Evolutionary conservation across 2,797 vertebrate genomes (phyloP), one percentile per base, ranked within the genome.

Genomic region (Rhinogobio ventralis): DNA sequence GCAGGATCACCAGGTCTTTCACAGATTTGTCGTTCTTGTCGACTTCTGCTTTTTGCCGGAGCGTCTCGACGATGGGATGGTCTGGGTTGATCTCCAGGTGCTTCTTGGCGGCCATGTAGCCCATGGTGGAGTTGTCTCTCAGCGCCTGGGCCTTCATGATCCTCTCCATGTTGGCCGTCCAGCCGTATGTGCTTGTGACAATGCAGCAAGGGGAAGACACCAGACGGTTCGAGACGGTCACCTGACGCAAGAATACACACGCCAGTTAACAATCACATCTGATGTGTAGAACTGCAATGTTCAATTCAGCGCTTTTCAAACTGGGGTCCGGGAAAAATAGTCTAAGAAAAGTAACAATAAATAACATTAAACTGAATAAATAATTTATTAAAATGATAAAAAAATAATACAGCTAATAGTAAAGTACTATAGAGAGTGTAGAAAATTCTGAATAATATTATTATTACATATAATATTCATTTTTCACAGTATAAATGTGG

Each of bases 1-100:
- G 94, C 71, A 99, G 83, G 83, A 99, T 98, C 82, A 99, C 98
- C 90, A 99, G 95, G 82, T 99, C 98, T 87, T 99, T 99, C 86
- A 99, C 97, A 0, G 98, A 98, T 86, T 99, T 99, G 88, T 99
- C 98, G 1, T 99, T 99, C 93, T 99, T 99, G 91, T 99, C 98
- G 0, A 96, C 96, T 90, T 99, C 98, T 0, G 97, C 97, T 89
- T 99, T 99, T 86, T 95, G 95, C 88, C 97, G 95, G 86, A 99
- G 89, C 14, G 97, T 98, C 92, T 99, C 97, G 0, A 99, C 86
- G 30, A 99, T 98, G 13, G 97, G 96, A 88, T 99, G 98, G 78
- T 95, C 90, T 0, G 97, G 97, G 83, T 99, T 99, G 0, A 99
- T 95, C 92, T 99, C 98, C 55, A 99, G 93, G 51, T 99, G 98